Percentiles rank a stretch among this genome's conserved stretches.
phyloP scores from a whole-genome alignment of 2,797 vertebrate genomes.

The Falco rusticolus region DNA sequence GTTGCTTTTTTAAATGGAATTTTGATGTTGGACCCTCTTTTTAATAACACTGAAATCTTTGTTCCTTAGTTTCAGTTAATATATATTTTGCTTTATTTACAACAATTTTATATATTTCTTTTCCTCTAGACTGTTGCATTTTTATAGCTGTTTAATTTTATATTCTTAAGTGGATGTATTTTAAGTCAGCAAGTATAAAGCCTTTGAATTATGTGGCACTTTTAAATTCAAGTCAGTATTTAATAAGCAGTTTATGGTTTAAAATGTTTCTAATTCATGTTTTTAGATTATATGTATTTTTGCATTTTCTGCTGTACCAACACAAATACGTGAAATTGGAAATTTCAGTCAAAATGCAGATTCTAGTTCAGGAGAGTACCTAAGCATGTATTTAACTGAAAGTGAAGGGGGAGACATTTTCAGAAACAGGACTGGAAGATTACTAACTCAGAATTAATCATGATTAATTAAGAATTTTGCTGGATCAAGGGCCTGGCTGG shows the following conservation, averaged over 20 bases:
- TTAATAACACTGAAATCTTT: not conserved
- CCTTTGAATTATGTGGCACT: not conserved
- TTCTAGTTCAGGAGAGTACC: not conserved
- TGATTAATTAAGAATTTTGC: not conserved
- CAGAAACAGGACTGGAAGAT: not conserved
- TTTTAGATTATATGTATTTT: not conserved
- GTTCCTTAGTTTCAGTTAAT: not conserved
- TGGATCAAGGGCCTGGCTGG: not conserved
- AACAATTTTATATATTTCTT: not conserved
- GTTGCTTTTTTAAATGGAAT: not conserved
- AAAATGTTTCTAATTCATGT: not conserved
- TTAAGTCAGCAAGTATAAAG: not conserved
- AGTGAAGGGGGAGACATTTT: not conserved
- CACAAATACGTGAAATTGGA: not conserved
- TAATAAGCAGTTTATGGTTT: not conserved
- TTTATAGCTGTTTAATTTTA: not conserved
- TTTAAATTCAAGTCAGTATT: not conserved
- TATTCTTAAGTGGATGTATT: not conserved
- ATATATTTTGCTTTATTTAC: not conserved
- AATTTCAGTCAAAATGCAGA: not conserved
- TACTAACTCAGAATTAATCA: not conserved
- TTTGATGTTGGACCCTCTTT: not conserved
- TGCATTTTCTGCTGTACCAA: not conserved
- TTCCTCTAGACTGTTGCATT: not conserved
- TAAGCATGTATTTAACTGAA: not conserved